Percentiles rank a stretch among this genome's conserved stretches.
Evolutionary conservation across 1,140 invertebrate species (phyloP).

Genomic region (Trypoxylus dichotomus): DNA sequence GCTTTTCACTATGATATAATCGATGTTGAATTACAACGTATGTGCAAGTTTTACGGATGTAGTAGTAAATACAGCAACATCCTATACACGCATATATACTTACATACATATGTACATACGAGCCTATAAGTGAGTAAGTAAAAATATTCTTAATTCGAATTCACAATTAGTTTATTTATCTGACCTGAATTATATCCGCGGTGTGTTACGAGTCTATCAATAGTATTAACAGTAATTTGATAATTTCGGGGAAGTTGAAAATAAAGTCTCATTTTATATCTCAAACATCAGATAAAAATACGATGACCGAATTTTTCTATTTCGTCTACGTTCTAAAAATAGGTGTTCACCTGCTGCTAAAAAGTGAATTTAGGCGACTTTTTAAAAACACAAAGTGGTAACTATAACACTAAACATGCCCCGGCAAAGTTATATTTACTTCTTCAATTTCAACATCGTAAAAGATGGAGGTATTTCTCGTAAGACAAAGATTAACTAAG

Average conservation of each 20-base stretch:
- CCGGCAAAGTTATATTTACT: neutral
- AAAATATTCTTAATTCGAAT: neutral
- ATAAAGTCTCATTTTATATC: neutral
- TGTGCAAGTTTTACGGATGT: too few relatives aligned
- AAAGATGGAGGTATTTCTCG: neutral
- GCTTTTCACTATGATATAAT: too few relatives aligned
- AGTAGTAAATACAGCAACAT: too few relatives aligned
- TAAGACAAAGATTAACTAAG: neutral
- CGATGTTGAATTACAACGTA: too few relatives aligned
- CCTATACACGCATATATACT: too few relatives aligned
- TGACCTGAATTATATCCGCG: neutral
- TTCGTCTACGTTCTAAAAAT: conserved; percentile 15
- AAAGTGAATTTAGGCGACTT: neutral
- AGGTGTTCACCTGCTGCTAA: conserved; percentile 6
- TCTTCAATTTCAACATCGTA: neutral
- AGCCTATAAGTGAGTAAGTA: too few relatives aligned
- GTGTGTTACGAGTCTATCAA: conserved; percentile 14
- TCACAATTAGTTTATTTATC: neutral
- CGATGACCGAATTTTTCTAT: conserved; percentile 16
- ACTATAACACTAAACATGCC: neutral
- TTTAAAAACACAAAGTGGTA: neutral
- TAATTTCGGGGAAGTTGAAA: conserved; percentile 14
- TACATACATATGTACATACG: too few relatives aligned
- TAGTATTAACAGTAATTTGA: conserved; percentile 12
- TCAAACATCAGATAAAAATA: conserved; percentile 17